Evolutionary conservation across 1,140 invertebrate species (phyloP), one percentile per base, ranked within the genome.

Genomic region (Gryllus bimaculatus): DNA sequence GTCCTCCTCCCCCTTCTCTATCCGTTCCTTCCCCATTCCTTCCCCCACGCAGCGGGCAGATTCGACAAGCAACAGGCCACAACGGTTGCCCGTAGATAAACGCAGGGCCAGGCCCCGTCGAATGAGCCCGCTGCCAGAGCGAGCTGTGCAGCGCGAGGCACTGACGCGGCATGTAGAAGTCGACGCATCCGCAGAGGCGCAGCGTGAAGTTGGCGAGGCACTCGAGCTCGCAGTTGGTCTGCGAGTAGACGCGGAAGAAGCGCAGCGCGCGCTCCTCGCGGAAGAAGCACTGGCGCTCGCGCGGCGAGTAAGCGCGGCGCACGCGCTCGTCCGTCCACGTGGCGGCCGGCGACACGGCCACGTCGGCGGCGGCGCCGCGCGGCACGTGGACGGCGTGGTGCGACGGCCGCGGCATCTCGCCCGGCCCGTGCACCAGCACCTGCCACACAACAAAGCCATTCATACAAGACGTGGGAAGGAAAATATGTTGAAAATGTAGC

Each of bases 241-340:
- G 48, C 12, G 74, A 78, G 79, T 81, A 81, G 18, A 73, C 79
- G 78, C 90, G 89, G 82, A 90, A 93, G 83, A 89, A 92, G 76
- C 85, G 86, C 26, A 93, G 84, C 73, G 87, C 86, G 20, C 90
- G 87, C 82, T 92, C 91, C n/a, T 84, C 84, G 74, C 87, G 87
- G 73, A 92, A 90, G 84, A 88, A 92, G 81, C 91, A 92, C 81
- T 91, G 89, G 7, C 91, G 87, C 87, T 87, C 87, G n/a, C 85
- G 78, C 6, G 90, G 85, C 48, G 85, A 84, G 80, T 90, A 90
- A 2, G 54, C 18, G 74, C 87, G 84, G 74, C 84, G 84, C 8
- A 91, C 84, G 80, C 88, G 88, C 76, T 87, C 85, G 0, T 88
- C 90, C 15, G 90, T 91, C 8, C 89, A 90, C 85, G 91, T 90